Percentiles rank a stretch among this genome's conserved stretches.
Conservation (phyloP, 2,888 invertebrate genomes). For the Dryomyza anilis region DNA sequence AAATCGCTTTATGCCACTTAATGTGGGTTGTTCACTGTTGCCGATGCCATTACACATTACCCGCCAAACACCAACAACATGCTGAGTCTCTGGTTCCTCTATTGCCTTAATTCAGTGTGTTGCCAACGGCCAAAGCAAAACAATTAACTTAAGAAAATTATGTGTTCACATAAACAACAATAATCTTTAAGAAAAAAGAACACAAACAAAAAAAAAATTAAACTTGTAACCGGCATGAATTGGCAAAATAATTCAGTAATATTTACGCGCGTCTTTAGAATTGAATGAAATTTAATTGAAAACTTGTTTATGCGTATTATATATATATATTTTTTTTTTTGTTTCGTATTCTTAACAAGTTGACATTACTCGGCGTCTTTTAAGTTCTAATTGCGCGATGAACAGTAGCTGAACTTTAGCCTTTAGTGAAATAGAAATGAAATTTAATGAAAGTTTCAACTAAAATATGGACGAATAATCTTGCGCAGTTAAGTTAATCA, state of each 20-base stretch:
- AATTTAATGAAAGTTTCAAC: too few relatives aligned
- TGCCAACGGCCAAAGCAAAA: not conserved
- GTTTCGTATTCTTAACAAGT: too few relatives aligned
- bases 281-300: slow-evolving; percentile 18
- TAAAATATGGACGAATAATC: too few relatives aligned
- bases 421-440: too few relatives aligned
- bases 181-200: not conserved
- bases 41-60: not conserved
- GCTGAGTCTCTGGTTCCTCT: not conserved
- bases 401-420: too few relatives aligned
- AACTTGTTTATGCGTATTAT: slow-evolving; percentile 5
- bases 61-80: too few relatives aligned
- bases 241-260: not conserved
- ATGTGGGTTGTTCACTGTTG: not conserved
- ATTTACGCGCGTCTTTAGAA: not conserved
- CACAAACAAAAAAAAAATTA: not conserved
- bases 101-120: not conserved
- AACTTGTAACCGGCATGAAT: not conserved
- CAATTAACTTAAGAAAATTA: not conserved
- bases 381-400: too few relatives aligned
- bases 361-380: too few relatives aligned
- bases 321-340: not conserved
- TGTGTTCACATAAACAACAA: not conserved
- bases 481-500: too few relatives aligned
- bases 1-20: not conserved